Base-by-base conservation (phyloP, 2,113 vertebrate species). In the Xiphophorus maculatus region DNA sequence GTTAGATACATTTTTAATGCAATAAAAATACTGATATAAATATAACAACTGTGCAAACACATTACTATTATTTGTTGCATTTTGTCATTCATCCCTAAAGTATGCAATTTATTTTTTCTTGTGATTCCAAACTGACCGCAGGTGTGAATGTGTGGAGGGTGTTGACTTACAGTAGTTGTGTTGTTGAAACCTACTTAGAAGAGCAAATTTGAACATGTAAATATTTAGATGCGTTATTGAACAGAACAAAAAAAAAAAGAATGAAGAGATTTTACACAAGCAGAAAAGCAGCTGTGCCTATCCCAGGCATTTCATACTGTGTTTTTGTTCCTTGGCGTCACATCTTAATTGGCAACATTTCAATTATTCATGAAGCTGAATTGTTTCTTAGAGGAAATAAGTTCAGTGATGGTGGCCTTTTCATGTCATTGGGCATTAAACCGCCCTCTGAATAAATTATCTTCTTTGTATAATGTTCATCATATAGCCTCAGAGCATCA, bases 321-420 rank as follows among this genome's bases (percentile, higher is more conserved):
- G 17, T 66, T 70, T 74, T 79, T 70, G 4, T 22, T 14, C 44
- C 35, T 25, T 27, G 27, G 66, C 40, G 2, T 68, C 33, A 30
- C 67, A 79, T 84, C 89, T 84, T 84, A 87, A 85, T 82, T 80
- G 81, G 44, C 58, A 74, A 60, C 64, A 80, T 80, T 82, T 86
- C 62, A 90, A 86, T 87, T 78, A 91, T 88, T 83, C 74, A 87
- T 84, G 51, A 87, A 76, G 73, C 75, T 82, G 81, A 87, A 82
- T 69, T 69, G 66, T 66, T 85, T 80, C 63, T 83, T 42, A 30
- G 62, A 25, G 66, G 68, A 63, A 44, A 81, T 79, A 72, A 69
- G 58, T 84, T 73, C 79, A 72, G 62, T 62, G 69, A 42, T 19
- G 60, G 51, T 84, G 86, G 69, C 77, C 73, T 86, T 74, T 78